Evolutionary conservation across 2,888 invertebrate genomes (phyloP), one percentile per base, ranked within the genome.

Genomic region (Oligia fasciuncula): DNA sequence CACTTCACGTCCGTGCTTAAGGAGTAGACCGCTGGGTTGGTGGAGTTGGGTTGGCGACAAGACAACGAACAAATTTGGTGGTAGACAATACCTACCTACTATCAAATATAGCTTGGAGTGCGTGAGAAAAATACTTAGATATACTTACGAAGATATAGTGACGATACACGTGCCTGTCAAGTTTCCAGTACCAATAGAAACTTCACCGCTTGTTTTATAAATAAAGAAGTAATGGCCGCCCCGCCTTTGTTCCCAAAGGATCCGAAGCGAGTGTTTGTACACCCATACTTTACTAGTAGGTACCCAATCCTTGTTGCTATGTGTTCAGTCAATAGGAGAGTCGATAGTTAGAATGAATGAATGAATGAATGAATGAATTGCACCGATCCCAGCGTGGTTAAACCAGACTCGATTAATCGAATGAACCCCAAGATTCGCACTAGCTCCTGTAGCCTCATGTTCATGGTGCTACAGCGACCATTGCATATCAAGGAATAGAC

Each of bases 51-150:
- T 86, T 74, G 73, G 71, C 73, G 73, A 83, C 79, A 72, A 57
- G 62, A 83, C 76, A 67, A 60, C 66, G 8, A 79, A 74, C 62
- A 66, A 29, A 71, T 75, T 86, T 75, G 57, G 63, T 67, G 29
- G 57, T 49, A 62, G 19, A 85, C 68, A 73, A 79, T 68, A 71
- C 40, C 40, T 68, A 71, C 40, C 40, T 40, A 40, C 49, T 71
- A 68, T 76, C 67, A 60, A 86, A 79, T 66, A 76, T 72, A 65
- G 76, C 60, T 62, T 40, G 19, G 43, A 72, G 66, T 60, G 62
- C 74, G 76, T 84, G 74, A 86, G 71, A 73, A 73, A 86, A 76
- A 79, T 86, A 75, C 70, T 46, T 73, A 46, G 4, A 70, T n/a
- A 60, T 23, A 68, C 35, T 17, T 67, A 35, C 14, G 43, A 43